Conservation (phyloP, 2,888 invertebrate species). For the Pharmacophagus antenor region DNA sequence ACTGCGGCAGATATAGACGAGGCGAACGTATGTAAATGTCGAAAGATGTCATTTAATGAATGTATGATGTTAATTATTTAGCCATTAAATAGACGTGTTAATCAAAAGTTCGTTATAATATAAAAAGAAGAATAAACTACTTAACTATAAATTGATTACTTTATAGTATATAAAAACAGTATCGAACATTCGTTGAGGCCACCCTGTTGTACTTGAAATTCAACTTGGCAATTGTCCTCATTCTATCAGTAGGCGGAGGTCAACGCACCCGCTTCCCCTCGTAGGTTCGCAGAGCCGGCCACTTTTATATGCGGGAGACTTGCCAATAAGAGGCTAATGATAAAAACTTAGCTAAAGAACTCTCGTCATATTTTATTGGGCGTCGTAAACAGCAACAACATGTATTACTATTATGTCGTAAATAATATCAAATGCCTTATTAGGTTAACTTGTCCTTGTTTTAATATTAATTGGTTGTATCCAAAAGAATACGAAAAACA, state of each 20-base stretch:
- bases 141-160: too few relatives aligned
- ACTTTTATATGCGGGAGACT: constrained; percentile 11
- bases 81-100: too few relatives aligned
- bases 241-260: constrained; percentile 12
- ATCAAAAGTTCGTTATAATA: too few relatives aligned
- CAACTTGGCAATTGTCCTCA: constrained; percentile 13
- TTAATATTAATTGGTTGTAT: not conserved
- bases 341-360: constrained; percentile 10
- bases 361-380: constrained; percentile 5
- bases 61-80: too few relatives aligned
- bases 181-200: not conserved
- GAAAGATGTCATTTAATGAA: too few relatives aligned
- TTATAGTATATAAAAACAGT: not conserved
- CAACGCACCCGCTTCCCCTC: constrained; percentile 6
- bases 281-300: not conserved
- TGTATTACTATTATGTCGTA: not conserved
- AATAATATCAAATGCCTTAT: not conserved
- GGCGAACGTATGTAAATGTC: too few relatives aligned
- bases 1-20: too few relatives aligned
- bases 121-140: too few relatives aligned
- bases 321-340: constrained; percentile 20
- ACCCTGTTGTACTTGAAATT: not conserved
- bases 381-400: not conserved
- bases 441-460: not conserved
- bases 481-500: too few relatives aligned